Percentiles rank a stretch among this genome's conserved stretches.
Evolutionary conservation across 2,797 vertebrate species (phyloP).

Genomic region (Myripristis murdjan): DNA sequence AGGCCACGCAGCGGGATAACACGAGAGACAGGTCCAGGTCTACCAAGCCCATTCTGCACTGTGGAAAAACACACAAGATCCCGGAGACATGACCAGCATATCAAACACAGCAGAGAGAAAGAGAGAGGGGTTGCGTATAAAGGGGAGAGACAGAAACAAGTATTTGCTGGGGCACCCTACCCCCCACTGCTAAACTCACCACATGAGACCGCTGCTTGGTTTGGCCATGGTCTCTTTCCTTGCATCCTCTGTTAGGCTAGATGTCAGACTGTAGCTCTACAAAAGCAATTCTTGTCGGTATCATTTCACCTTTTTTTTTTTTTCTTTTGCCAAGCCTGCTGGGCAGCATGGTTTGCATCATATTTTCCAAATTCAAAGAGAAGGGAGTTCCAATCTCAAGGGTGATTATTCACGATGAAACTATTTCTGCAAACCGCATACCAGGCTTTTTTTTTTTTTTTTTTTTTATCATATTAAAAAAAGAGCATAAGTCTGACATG

Average conservation of each 20-base stretch:
- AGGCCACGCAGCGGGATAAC: slow-evolving; percentile 60
- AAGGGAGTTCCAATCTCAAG: background rate
- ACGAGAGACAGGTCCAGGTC: slow-evolving; percentile 62
- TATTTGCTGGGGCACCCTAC: slow-evolving; percentile 53
- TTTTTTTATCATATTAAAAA: slow-evolving; percentile 1
- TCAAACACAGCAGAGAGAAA: slow-evolving; percentile 74
- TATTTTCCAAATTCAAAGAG: slow-evolving; percentile 46
- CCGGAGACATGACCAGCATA: slow-evolving; percentile 78
- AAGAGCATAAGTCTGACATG: background rate
- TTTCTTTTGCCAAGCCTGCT: slow-evolving; percentile 26
- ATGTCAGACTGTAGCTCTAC: slow-evolving; percentile 31
- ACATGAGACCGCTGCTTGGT: slow-evolving; percentile 39
- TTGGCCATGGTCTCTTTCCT: slow-evolving; percentile 39
- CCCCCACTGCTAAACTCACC: slow-evolving; percentile 28
- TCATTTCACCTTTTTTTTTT: slow-evolving; percentile 42
- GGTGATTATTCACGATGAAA: slow-evolving; percentile 39
- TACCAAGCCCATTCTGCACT: slow-evolving; percentile 48
- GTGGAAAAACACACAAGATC: slow-evolving; percentile 78
- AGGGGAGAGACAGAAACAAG: slow-evolving; percentile 58
- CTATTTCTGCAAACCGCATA: slow-evolving; percentile 35
- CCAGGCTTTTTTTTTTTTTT: slow-evolving; percentile 32
- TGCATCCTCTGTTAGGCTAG: slow-evolving; percentile 42
- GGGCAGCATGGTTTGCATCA: slow-evolving; percentile 42
- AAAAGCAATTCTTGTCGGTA: slow-evolving; percentile 49
- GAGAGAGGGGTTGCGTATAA: slow-evolving; percentile 44